Base-by-base conservation (phyloP, 1,140 invertebrate genomes). In the Temnothorax nylanderi region DNA sequence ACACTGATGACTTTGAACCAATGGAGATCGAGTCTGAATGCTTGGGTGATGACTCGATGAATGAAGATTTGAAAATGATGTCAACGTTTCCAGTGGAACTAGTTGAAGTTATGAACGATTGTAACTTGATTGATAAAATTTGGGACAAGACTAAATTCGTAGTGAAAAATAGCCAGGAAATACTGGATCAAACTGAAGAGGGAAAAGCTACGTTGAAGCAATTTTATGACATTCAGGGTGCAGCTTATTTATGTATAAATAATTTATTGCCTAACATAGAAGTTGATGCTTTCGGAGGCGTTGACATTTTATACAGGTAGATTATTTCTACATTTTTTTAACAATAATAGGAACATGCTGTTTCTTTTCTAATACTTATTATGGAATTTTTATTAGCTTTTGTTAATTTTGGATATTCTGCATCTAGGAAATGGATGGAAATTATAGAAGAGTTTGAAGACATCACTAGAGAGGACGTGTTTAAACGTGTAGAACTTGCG, bases 181-280 rank as follows among this genome's bases (percentile, higher is more conserved):
- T 96, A 91, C 93, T 97, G 10, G 93, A 95, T 78, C 93, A 95
- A 81, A 95, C 94, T 93, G 89, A 94, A 56, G 95, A 95, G 41
- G 95, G 96, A 87, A 92, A 94, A 91, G 80, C 94, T 72, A 78
- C 96, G 69, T 93, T 94, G 49, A 96, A 95, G 89, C 96, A 95
- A 78, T 90, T 96, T 49, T 91, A 94, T 8, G 94, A 86, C 32
- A 82, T 97, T 26, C 96, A 96, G 89, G 96, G 95, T 21, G 94
- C 96, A 92, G 96, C 97, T 37, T 95, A 97, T 56, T 92, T 97
- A 16, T 97, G 97, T 90, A 88, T 97, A 51, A 97, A 97, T 90
- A 98, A 97, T 93, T 94, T 98, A 81, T 94, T 97, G 47, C 95
- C 96, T 10, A 95, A 93, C 64, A 92, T 97, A 74, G 96, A 96